These are phyloP conservation scores for Nesoenas mayeri DNA, from an alignment of 2,113 vertebrate genomes.

Conservation along the genomic window DNA sequence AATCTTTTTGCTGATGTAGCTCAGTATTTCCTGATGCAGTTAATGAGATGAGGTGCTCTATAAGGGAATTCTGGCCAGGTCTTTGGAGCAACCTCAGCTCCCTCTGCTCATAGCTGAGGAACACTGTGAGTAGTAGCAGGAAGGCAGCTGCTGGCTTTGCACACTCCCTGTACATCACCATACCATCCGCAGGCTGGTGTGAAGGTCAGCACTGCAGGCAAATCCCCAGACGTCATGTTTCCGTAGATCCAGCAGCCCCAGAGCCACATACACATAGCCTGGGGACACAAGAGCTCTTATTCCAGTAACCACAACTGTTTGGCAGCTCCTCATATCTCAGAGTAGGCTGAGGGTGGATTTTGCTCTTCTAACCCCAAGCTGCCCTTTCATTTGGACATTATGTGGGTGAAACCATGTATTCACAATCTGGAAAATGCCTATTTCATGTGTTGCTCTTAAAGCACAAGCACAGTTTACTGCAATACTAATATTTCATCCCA, in stretches of 20 bases:
- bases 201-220: neutral
- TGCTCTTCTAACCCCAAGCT: neutral
- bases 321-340: neutral
- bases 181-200: neutral
- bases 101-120: neutral
- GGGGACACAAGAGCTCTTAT: neutral
- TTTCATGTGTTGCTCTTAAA: neutral
- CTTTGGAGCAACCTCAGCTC: neutral
- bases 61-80: neutral
- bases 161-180: neutral
- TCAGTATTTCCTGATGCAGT: neutral
- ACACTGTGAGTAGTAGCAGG: neutral
- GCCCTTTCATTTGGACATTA: neutral
- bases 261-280: neutral
- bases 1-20: slow-evolving; percentile 29
- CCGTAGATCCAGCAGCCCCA: neutral
- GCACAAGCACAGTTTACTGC: neutral
- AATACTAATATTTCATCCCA: slow-evolving; percentile 17
- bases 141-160: neutral
- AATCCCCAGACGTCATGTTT: neutral
- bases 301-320: neutral
- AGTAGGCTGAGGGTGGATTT: neutral
- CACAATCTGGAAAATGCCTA: neutral
- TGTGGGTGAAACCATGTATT: neutral
- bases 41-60: neutral